phyloP scores from a whole-genome alignment of 2,797 vertebrate genomes.

The Esox lucius region DNA sequence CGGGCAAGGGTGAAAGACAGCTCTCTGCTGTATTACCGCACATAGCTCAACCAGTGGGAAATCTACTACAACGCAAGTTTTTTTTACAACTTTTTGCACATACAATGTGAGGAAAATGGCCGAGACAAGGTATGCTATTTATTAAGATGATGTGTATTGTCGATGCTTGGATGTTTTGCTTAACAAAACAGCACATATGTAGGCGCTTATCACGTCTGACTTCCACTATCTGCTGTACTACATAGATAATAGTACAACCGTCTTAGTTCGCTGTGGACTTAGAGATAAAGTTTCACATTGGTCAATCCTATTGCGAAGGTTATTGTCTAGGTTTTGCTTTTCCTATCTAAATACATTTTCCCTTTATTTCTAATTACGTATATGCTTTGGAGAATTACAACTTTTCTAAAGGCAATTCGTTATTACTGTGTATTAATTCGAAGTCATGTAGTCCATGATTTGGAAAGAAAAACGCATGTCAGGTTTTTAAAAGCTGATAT shows the following conservation, averaged over 20 bases:
- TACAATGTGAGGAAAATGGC: conserved; percentile 56
- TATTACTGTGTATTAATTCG: not conserved
- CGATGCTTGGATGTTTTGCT: not conserved
- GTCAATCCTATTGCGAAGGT: not conserved
- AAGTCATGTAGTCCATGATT: not conserved
- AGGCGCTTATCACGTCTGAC: not conserved
- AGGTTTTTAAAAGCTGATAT: not conserved
- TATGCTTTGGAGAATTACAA: not conserved
- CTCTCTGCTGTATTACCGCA: not conserved
- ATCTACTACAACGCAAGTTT: conserved; percentile 18
- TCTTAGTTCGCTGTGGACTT: not conserved
- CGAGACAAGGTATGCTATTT: conserved; percentile 45
- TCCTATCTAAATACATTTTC: not conserved
- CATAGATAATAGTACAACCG: not conserved
- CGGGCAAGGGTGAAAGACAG: not conserved
- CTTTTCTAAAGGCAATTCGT: not conserved
- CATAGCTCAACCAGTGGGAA: not conserved
- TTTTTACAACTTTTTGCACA: conserved; percentile 17
- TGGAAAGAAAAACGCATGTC: not conserved
- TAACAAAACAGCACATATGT: not conserved
- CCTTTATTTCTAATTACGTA: not conserved
- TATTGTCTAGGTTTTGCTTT: not conserved
- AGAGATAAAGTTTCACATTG: not conserved
- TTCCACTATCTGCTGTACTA: not conserved
- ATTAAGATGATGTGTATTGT: conserved; percentile 5